phyloP scores from a whole-genome alignment of 2,113 vertebrate genomes.

The Sinosuthora webbiana region DNA sequence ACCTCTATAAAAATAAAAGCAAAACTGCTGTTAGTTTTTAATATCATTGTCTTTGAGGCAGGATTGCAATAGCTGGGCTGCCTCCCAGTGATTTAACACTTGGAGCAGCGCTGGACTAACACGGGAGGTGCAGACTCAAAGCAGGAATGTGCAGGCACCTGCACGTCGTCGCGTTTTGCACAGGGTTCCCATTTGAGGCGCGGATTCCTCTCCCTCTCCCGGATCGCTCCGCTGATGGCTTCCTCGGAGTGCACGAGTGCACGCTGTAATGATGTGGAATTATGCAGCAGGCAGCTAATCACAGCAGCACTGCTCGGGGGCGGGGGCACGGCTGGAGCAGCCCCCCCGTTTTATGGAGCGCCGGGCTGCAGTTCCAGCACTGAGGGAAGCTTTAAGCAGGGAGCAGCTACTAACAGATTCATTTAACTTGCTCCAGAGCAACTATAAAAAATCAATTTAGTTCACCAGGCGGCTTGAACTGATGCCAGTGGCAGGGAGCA shows the following conservation, averaged over 20 bases:
- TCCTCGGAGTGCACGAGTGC: neutral
- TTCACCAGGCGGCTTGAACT: slow-evolving; percentile 77
- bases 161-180: accelerated
- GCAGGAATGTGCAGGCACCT: neutral
- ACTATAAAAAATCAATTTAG: slow-evolving; percentile 88
- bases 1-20: neutral
- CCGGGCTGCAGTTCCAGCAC: slow-evolving; percentile 37
- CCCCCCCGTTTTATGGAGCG: slow-evolving; percentile 10
- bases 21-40: neutral
- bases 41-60: neutral
- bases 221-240: neutral
- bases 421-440: slow-evolving; percentile 82
- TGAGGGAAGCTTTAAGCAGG: slow-evolving; percentile 67
- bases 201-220: neutral
- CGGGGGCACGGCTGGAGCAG: slow-evolving; percentile 47
- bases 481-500: slow-evolving; percentile 69
- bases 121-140: neutral
- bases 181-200: neutral
- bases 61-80: neutral
- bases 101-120: neutral
- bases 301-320: neutral
- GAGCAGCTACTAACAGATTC: slow-evolving; percentile 82
- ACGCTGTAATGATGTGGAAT: neutral
- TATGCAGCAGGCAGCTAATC: slow-evolving; percentile 15
- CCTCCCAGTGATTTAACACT: neutral